These are phyloP conservation scores for Brachyalestes nurse DNA, from an alignment of 2,797 vertebrate species.

Conservation along the genomic window DNA sequence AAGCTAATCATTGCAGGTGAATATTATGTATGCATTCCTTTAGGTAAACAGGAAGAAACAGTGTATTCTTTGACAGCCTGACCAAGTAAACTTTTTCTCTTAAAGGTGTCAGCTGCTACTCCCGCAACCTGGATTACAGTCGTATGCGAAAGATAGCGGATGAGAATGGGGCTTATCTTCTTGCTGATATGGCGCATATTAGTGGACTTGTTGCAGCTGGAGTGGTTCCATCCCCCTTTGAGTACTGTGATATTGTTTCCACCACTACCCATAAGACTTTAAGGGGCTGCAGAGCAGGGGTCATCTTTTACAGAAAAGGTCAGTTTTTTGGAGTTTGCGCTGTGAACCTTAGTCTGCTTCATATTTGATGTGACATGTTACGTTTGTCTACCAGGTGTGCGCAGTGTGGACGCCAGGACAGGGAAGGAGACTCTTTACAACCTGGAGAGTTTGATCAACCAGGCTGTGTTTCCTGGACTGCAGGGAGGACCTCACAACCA, in stretches of 20 bases:
- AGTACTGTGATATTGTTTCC: constrained; percentile 88
- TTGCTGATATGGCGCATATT: constrained; percentile 98
- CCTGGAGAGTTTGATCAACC: constrained; percentile 91
- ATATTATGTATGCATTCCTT: neutral
- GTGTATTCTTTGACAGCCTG: neutral
- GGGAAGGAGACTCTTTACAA: constrained; percentile 91
- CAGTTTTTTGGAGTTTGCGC: neutral
- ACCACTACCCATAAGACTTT: constrained; percentile 98
- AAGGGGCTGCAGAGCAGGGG: constrained; percentile 91
- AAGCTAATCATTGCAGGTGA: constrained; percentile 93
- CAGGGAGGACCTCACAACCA: constrained; percentile 99
- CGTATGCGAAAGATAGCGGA: constrained; percentile 87
- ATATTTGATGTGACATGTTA: neutral
- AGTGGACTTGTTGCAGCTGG: constrained; percentile 92
- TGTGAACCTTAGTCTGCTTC: neutral
- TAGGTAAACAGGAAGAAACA: neutral
- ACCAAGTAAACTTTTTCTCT: neutral
- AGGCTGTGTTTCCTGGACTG: constrained; percentile 96
- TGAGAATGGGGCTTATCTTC: constrained; percentile 85
- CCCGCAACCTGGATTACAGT: constrained; percentile 91
- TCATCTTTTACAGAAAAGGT: constrained; percentile 98
- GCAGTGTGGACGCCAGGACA: constrained; percentile 87
- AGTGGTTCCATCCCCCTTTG: constrained; percentile 91
- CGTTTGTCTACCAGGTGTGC: constrained; percentile 77
- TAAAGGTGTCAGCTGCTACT: constrained; percentile 93